Conservation (phyloP, 2,113 vertebrate genomes). For the Corvus moneduloides region DNA sequence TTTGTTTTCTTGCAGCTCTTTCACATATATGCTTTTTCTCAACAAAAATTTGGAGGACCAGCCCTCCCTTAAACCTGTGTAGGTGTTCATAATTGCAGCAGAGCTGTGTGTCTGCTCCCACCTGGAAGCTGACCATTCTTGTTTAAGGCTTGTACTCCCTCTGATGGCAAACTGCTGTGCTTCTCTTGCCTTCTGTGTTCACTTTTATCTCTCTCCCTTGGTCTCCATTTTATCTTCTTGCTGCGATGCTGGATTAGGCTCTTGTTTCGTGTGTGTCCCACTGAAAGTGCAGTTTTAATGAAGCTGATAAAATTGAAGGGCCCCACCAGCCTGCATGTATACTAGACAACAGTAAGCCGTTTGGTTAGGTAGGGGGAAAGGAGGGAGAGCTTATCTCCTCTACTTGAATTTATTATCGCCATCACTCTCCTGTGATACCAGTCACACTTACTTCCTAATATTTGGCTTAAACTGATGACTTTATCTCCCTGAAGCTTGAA, state of each 20-base stretch:
- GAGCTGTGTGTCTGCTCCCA: neutral
- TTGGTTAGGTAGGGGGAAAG: neutral
- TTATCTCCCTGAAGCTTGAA: neutral
- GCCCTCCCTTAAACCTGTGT: neutral
- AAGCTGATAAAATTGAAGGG: neutral
- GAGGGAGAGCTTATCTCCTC: neutral
- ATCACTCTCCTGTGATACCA: neutral
- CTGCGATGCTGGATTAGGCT: neutral
- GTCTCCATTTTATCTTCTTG: slow-evolving; percentile 11
- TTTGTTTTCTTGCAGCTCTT: neutral
- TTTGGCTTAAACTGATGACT: neutral
- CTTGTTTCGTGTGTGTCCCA: neutral
- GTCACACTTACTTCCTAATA: neutral
- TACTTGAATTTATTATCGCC: neutral
- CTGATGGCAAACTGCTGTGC: neutral
- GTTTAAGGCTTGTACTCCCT: neutral
- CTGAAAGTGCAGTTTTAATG: neutral
- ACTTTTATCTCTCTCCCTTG: neutral
- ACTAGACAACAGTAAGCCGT: neutral
- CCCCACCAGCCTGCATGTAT: accelerated
- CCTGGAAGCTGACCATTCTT: neutral
- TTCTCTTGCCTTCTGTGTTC: neutral
- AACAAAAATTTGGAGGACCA: neutral
- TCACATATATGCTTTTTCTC: neutral
- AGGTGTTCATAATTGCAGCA: neutral